Conservation (phyloP, 2,797 vertebrate species). For the Prionace glauca region DNA sequence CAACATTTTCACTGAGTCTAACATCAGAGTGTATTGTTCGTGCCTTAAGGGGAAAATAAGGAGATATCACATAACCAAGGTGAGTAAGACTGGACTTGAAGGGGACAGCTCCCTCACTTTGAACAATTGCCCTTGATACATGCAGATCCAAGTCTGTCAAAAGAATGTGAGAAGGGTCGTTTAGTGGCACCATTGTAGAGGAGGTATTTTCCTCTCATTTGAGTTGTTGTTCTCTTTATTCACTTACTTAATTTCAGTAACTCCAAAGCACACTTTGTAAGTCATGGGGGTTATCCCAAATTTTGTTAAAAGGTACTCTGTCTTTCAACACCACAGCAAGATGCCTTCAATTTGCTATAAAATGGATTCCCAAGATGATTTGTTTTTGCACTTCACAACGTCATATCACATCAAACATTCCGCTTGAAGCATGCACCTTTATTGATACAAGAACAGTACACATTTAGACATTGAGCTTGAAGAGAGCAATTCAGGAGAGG, state of each 20-base stretch:
- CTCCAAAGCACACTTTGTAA: neutral
- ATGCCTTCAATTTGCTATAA: neutral
- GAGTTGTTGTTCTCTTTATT: neutral
- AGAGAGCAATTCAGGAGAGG: neutral
- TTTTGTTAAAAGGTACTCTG: neutral
- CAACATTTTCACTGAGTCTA: neutral
- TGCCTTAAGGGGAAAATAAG: neutral
- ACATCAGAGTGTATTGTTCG: neutral
- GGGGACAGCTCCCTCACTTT: neutral
- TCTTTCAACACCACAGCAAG: neutral
- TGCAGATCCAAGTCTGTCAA: neutral
- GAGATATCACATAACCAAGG: neutral
- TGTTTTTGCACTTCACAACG: neutral
- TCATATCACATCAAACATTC: neutral
- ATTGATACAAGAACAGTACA: neutral
- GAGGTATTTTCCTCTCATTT: neutral
- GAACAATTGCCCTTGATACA: neutral
- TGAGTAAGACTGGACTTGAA: neutral
- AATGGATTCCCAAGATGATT: neutral
- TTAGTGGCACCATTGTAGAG: neutral
- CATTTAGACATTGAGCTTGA: neutral
- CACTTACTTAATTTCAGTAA: neutral
- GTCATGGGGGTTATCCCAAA: too few species aligned
- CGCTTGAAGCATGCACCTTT: neutral
- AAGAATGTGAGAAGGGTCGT: neutral